Evolutionary conservation across 2,113 vertebrate genomes (phyloP).

Genomic region (Notarius lentiginosus): DNA sequence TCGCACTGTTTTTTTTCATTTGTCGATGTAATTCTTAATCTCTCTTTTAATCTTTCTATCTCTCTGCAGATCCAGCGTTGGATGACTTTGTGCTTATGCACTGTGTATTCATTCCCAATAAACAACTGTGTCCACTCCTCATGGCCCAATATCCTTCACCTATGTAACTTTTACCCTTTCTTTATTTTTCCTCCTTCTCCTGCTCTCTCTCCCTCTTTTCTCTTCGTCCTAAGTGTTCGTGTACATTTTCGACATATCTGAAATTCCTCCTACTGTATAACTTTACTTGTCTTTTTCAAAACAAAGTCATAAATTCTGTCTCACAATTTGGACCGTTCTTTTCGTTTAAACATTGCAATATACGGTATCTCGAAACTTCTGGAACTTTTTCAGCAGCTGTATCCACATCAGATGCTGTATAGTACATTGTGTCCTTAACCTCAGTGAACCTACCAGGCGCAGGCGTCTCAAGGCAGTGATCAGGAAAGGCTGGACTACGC

Average conservation of each 20-base stretch:
- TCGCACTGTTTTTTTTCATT: background rate
- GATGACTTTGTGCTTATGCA: slow-evolving; percentile 96
- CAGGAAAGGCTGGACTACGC: slow-evolving; percentile 94
- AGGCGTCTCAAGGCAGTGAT: slow-evolving; percentile 92
- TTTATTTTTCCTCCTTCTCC: background rate
- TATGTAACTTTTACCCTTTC: background rate
- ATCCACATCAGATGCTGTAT: background rate
- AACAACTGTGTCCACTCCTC: slow-evolving; percentile 86
- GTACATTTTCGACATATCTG: background rate
- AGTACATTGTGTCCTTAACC: slow-evolving; percentile 78
- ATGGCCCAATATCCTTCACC: slow-evolving; percentile 96
- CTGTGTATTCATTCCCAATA: slow-evolving; percentile 95
- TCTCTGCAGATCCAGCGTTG: slow-evolving; percentile 81
- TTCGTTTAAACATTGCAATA: background rate
- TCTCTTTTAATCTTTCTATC: background rate
- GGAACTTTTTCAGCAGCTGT: slow-evolving; percentile 6
- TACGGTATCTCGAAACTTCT: background rate
- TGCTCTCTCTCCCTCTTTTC: background rate
- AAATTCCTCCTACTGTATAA: background rate
- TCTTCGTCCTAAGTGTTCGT: background rate
- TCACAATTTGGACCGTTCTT: background rate
- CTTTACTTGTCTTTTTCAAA: background rate
- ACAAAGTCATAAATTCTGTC: background rate
- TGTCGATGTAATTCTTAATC: background rate
- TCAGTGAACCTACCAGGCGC: slow-evolving; percentile 85